Evolutionary conservation across 2,113 vertebrate species (phyloP).

Genomic region (Seriola quinqueradiata): DNA sequence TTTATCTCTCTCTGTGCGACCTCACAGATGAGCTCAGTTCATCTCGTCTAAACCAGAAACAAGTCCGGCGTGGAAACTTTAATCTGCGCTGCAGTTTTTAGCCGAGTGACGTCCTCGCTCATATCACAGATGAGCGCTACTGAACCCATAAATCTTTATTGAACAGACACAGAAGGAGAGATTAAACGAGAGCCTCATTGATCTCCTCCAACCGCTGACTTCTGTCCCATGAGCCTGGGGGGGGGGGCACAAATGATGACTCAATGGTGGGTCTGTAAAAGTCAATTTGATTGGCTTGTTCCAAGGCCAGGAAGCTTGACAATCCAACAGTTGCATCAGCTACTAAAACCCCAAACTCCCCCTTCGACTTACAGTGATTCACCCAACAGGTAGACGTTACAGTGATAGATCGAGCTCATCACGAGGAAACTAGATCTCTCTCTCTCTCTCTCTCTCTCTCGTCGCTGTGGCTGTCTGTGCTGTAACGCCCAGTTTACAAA

Average conservation of each 20-base stretch:
- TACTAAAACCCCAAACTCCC: neutral
- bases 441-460: neutral
- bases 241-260: conserved; percentile 31
- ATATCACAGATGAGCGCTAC: neutral
- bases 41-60: too few relatives aligned
- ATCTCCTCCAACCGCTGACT: conserved; percentile 21
- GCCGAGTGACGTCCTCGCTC: neutral
- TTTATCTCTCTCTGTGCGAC: too few relatives aligned
- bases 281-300: conserved; percentile 20
- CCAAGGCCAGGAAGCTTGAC: neutral
- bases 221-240: conserved; percentile 16
- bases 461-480: neutral
- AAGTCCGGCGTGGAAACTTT: neutral
- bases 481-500: conserved; percentile 15
- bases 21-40: too few relatives aligned
- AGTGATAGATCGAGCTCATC: neutral
- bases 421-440: neutral
- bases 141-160: conserved; percentile 14
- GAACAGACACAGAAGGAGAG: conserved; percentile 49
- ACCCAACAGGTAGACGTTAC: neutral
- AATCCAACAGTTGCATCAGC: neutral
- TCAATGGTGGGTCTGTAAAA: neutral
- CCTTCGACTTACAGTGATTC: neutral
- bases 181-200: conserved; percentile 41
- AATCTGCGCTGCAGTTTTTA: neutral